Evolutionary conservation across 1,140 invertebrate genomes (phyloP), one percentile per base, ranked within the genome.

Genomic region (Tetramorium parvispinum): DNA sequence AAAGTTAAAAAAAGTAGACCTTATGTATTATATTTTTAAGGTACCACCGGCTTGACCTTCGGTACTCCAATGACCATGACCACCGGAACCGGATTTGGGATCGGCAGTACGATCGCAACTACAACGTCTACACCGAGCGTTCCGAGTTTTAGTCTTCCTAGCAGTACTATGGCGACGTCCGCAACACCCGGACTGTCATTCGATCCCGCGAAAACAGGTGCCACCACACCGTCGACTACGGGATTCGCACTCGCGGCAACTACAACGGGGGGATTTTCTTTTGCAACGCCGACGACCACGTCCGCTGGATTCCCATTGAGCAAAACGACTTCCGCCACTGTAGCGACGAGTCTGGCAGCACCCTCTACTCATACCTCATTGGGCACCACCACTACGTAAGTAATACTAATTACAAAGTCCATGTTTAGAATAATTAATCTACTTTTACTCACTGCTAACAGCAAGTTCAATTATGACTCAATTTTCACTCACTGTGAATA

Each of bases 301-400:
- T 70, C 91, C 21, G 59, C 88, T 8, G 87, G 88, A 51, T 89
- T 93, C 59, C 78, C 89, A n/a, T 53, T 90, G 32, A 90, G 82
- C 27, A 94, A 94, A 90, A 91, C 89, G 63, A 88, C 91, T 70
- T 83, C 92, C 1, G 83, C 91, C 88, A 27, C 93, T 92, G 86
- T 95, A 21, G 85, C 95, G 32, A 93, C 95, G 55, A 94, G 95
- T 13, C 93, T 95, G 18, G 90, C 94, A 13, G 92, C 93, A 43
- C 94, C 94, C 81, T 89, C 94, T 4, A 92, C 96, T 18, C 91
- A 96, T 61, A 94, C 95, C 57, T 94, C 94, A 24, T 90, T 95
- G 13, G 93, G 92, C 37, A 90, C 95, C 0, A 86, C 94, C 37
- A 96, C 95, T 1, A 95, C 95, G 96, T 96, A 93, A 94, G 94